Evolutionary conservation across 2,888 invertebrate genomes (phyloP).

Genomic region (Cybosia mesomella): DNA sequence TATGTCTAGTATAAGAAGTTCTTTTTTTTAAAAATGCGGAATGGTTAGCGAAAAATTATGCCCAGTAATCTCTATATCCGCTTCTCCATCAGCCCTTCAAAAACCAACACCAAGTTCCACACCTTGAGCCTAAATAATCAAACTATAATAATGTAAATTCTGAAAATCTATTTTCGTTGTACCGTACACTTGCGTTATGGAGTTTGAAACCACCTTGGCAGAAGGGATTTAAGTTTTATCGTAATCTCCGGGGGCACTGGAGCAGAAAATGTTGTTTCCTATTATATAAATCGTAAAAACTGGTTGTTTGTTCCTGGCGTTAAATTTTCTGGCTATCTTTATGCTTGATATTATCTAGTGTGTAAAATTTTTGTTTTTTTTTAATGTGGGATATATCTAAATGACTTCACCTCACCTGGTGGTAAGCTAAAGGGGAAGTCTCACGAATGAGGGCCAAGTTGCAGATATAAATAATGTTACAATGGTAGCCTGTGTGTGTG

Average conservation of each 20-base stretch:
- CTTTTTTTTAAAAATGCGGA: too few relatives aligned
- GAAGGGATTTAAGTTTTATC: slow-evolving; percentile 61
- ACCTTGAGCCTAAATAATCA: slow-evolving; percentile 9
- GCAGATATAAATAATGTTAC: too few relatives aligned
- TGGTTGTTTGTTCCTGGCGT: slow-evolving; percentile 8
- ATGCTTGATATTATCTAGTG: neutral
- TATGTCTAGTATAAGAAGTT: too few relatives aligned
- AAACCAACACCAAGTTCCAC: neutral
- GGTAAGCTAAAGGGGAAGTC: too few relatives aligned
- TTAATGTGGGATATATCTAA: too few relatives aligned
- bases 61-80: too few relatives aligned
- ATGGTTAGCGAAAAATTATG: too few relatives aligned
- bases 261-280: slow-evolving; percentile 34
- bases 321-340: neutral
- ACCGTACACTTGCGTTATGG: slow-evolving; percentile 48
- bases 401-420: too few relatives aligned
- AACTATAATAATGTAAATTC: slow-evolving; percentile 22
- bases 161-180: slow-evolving; percentile 10
- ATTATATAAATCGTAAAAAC: neutral
- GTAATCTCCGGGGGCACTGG: slow-evolving; percentile 48
- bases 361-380: too few relatives aligned
- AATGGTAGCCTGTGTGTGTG: too few relatives aligned
- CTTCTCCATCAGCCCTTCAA: neutral
- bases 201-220: slow-evolving; percentile 46
- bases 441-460: too few relatives aligned